Evolutionary conservation across 1,140 invertebrate species (phyloP).

Genomic region (Eumaeus atala): DNA sequence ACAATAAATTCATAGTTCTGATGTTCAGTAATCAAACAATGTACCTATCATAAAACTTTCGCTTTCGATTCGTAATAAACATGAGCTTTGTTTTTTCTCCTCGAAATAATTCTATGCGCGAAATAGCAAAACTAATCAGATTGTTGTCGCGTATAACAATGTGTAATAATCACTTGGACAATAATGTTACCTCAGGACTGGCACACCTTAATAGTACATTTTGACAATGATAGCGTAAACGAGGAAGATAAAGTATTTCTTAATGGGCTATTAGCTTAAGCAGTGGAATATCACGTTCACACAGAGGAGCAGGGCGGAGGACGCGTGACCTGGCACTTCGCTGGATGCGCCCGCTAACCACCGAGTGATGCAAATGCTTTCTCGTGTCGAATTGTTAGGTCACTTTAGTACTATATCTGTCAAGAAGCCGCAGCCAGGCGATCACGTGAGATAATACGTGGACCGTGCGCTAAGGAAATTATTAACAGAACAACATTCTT

Average conservation of each 20-base stretch:
- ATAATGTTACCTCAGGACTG: background rate
- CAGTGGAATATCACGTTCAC: slow-evolving; percentile 39
- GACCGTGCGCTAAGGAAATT: background rate
- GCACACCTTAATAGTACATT: background rate
- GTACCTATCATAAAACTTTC: too few species aligned
- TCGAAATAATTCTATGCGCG: too few species aligned
- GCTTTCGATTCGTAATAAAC: too few species aligned
- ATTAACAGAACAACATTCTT: background rate
- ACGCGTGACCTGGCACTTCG: slow-evolving; percentile 50
- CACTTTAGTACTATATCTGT: slow-evolving; percentile 30
- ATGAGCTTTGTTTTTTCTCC: too few species aligned
- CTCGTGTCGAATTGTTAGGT: slow-evolving; percentile 26
- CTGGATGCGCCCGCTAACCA: slow-evolving; percentile 38
- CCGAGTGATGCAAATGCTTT: slow-evolving; percentile 38
- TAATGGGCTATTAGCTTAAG: slow-evolving; percentile 29
- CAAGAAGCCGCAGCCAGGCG: slow-evolving; percentile 16
- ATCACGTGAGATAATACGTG: background rate
- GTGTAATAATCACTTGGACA: too few species aligned
- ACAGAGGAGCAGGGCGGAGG: slow-evolving; percentile 38
- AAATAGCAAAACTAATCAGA: too few species aligned
- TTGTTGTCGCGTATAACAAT: too few species aligned
- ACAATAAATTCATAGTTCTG: too few species aligned
- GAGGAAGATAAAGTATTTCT: slow-evolving; percentile 23
- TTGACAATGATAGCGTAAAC: slow-evolving; percentile 18
- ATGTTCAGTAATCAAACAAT: too few species aligned